Percentiles rank a stretch among this genome's conserved stretches.
Conservation (phyloP, 2,888 invertebrate genomes). For the Sphaerophoria rueppellii region DNA sequence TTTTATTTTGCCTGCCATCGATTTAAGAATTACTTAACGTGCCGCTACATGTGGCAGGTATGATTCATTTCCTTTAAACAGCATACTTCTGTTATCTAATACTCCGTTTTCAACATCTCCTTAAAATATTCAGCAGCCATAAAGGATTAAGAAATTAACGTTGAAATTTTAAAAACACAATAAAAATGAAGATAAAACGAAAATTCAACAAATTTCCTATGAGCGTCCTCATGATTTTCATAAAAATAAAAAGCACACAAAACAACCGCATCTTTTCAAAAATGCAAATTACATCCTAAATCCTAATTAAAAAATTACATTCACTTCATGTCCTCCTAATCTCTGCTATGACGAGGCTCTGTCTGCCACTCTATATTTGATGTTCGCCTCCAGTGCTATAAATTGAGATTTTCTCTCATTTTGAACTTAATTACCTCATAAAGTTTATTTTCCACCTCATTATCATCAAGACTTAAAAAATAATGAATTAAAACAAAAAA, state of each 20-base stretch:
- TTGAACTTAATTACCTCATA: conserved; percentile 36
- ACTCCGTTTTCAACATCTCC: no score
- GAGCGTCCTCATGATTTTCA: background rate
- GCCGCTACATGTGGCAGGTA: no score
- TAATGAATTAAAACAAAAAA: background rate
- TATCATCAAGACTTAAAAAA: conserved; percentile 15
- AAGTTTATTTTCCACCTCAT: conserved; percentile 48
- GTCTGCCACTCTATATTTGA: background rate
- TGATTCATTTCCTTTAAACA: no score
- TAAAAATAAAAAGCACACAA: background rate
- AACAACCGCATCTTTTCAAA: background rate
- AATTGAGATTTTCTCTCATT: conserved; percentile 42
- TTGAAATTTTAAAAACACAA: no score
- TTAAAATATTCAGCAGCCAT: no score
- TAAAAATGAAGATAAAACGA: background rate
- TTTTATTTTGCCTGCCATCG: no score
- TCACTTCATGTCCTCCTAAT: background rate
- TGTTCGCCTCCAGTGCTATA: background rate
- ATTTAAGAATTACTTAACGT: no score
- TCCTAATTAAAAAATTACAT: conserved; percentile 27
- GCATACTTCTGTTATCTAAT: no score
- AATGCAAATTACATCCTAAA: conserved; percentile 43
- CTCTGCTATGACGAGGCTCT: background rate
- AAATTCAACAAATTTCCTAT: background rate
- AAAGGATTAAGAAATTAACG: no score